phyloP scores from a whole-genome alignment of 2,888 invertebrate genomes.

The Cancer borealis region DNA sequence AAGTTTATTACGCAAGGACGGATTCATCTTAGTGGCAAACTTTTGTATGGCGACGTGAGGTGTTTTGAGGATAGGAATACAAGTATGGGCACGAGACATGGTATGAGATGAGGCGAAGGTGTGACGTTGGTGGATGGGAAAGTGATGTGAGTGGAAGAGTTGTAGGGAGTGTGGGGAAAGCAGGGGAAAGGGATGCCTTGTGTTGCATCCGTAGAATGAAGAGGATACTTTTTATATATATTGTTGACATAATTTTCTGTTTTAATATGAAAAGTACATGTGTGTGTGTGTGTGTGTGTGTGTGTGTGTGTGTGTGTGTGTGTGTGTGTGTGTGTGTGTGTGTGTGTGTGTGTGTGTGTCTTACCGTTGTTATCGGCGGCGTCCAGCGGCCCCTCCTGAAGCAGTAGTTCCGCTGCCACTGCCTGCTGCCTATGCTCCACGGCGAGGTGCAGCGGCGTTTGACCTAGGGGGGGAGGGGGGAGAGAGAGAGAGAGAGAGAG shows the following conservation, averaged over 20 bases:
- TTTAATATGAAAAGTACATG: neutral
- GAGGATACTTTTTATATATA: neutral
- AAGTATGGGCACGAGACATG: too few species aligned
- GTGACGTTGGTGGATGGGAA: neutral
- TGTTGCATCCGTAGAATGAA: neutral
- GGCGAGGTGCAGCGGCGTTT: conserved; percentile 35
- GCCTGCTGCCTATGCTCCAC: conserved; percentile 3
- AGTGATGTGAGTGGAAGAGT: neutral
- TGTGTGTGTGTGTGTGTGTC: conserved; percentile 27
- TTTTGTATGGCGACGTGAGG: too few species aligned
- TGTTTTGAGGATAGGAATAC: too few species aligned
- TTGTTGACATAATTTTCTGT: neutral
- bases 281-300: conserved; percentile 48
- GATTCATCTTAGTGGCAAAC: too few species aligned
- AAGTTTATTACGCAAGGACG: too few species aligned
- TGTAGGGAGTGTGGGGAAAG: neutral
- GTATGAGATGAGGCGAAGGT: neutral
- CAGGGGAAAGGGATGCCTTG: neutral
- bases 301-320: conserved; percentile 48
- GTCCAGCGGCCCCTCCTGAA: neutral
- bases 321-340: conserved; percentile 37
- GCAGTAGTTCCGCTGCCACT: neutral
- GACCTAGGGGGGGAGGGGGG: conserved; percentile 4
- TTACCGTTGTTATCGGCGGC: conserved; percentile 2
- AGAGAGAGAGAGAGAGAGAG: conserved; percentile 31